Evolutionary conservation across 1,140 invertebrate species (phyloP).

Genomic region (Bombus picipes): DNA sequence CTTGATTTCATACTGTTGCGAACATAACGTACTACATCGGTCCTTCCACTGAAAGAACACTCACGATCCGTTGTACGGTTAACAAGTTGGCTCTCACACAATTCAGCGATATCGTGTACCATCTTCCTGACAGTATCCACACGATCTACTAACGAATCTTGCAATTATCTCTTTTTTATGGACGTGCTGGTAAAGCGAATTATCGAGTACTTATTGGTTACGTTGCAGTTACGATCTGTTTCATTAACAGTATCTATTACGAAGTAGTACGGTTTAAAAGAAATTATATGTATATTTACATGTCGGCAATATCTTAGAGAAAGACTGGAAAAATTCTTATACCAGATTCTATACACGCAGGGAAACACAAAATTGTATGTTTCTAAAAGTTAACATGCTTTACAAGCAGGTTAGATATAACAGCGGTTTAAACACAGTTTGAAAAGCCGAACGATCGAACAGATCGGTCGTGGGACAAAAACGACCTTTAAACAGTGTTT

Average conservation of each 20-base stretch:
- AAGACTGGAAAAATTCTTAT: background rate
- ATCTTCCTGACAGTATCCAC: background rate
- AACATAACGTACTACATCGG: background rate
- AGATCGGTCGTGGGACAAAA: conserved; percentile 10
- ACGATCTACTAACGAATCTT: conserved; percentile 15
- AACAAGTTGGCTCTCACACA: background rate
- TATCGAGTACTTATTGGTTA: background rate
- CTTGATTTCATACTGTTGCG: conserved; percentile 20
- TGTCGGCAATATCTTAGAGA: background rate
- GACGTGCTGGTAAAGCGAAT: too few species aligned
- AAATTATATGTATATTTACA: background rate
- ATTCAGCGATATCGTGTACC: background rate
- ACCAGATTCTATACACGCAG: background rate
- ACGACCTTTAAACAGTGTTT: background rate
- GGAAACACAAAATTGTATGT: background rate
- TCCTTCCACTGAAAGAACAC: conserved; percentile 10
- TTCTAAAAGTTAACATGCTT: background rate
- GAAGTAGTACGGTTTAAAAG: background rate
- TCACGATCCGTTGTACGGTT: background rate
- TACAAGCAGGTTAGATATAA: too few species aligned
- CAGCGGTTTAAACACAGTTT: too few species aligned
- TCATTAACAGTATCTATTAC: background rate
- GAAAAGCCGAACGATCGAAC: background rate
- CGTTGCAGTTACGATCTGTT: too few species aligned
- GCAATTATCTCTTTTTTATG: conserved; percentile 8